Evolutionary conservation across 2,113 vertebrate species (phyloP).

Genomic region (Phylloscopus trochiloides): DNA sequence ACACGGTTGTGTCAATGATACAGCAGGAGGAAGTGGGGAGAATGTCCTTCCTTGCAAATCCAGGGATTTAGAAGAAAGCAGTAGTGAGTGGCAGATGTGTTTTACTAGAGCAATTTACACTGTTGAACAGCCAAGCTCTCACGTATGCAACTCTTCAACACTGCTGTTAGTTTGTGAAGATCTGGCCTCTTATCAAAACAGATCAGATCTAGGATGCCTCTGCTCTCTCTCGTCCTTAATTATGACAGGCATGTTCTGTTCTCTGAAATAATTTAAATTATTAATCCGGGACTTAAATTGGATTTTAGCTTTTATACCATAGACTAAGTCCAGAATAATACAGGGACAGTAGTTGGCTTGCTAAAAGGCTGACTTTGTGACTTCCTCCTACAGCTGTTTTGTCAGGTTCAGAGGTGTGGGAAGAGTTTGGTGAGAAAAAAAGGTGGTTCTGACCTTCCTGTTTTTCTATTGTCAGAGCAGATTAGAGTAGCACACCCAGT

Average conservation of each 20-base stretch:
- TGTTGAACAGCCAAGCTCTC: neutral
- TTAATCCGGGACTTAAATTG: neutral
- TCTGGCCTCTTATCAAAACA: neutral
- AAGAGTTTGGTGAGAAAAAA: neutral
- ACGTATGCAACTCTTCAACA: neutral
- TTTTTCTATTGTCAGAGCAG: neutral
- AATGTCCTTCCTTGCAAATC: neutral
- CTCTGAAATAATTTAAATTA: neutral
- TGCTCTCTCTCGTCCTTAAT: neutral
- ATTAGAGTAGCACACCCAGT: neutral
- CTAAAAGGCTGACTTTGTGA: neutral
- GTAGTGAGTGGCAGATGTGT: neutral
- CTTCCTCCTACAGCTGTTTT: neutral
- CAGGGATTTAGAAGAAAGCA: neutral
- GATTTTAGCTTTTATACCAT: neutral
- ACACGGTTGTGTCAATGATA: neutral
- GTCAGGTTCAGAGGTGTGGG: neutral
- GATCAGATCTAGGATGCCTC: neutral
- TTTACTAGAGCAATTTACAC: neutral
- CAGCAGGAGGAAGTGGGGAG: neutral
- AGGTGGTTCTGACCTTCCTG: neutral
- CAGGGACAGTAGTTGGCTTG: neutral
- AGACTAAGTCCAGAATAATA: neutral
- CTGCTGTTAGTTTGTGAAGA: neutral
- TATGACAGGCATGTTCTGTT: neutral